Evolutionary conservation across 1,140 invertebrate genomes (phyloP).

Genomic region (Drosophila oshimai): DNA sequence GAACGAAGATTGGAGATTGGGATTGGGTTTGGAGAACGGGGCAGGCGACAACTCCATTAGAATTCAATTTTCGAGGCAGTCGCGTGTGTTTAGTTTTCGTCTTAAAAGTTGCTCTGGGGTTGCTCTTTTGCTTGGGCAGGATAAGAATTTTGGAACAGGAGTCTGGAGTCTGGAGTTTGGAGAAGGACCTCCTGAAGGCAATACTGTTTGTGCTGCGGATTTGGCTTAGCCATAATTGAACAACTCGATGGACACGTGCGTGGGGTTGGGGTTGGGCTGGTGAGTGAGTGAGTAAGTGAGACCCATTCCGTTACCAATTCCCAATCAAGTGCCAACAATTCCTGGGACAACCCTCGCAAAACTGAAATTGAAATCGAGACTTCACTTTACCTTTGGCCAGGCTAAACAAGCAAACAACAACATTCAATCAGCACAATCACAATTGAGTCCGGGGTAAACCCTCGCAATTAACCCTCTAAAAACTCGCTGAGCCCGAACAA

Average conservation of each 20-base stretch:
- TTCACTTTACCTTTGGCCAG: conserved; percentile 45
- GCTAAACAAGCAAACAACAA: conserved; percentile 41
- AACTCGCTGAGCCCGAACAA: conserved; percentile 50
- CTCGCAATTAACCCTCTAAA: conserved; percentile 74
- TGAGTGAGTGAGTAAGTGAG: conserved; percentile 15
- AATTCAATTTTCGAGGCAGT: conserved; percentile 61
- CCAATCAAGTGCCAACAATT: conserved; percentile 53
- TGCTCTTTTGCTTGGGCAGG: conserved; percentile 53
- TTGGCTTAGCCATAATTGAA: conserved; percentile 81
- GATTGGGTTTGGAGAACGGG: neutral
- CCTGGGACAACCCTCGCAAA: conserved; percentile 50
- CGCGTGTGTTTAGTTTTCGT: conserved; percentile 74
- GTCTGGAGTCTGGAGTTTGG: neutral
- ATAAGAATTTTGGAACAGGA: neutral
- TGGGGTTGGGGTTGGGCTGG: neutral
- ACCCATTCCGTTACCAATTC: conserved; percentile 3
- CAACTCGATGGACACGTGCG: conserved; percentile 71
- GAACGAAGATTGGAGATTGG: neutral
- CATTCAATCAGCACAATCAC: conserved; percentile 48
- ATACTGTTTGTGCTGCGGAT: conserved; percentile 66
- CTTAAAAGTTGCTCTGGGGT: conserved; percentile 36
- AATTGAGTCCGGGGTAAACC: conserved; percentile 34
- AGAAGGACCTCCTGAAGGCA: neutral
- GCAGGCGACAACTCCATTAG: conserved; percentile 48
- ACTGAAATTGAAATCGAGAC: conserved; percentile 17